A percentile compares a stretch with the other conserved stretches of the same genome.
Evolutionary conservation across 2,888 invertebrate species (phyloP).

Genomic region (Argyra leucocephala): DNA sequence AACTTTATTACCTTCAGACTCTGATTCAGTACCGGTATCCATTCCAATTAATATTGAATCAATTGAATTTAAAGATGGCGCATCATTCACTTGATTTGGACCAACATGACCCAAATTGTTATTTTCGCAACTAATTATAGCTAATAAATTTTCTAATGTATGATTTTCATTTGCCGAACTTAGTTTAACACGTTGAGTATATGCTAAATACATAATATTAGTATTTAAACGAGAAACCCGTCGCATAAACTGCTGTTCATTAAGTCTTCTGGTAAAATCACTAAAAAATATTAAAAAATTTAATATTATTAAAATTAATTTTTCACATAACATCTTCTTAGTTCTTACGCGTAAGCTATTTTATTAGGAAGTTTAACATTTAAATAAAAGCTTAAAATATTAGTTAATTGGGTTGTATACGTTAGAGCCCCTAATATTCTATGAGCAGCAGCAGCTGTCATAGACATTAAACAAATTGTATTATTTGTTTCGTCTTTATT

Average conservation of each 20-base stretch:
- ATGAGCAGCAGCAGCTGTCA: conserved; percentile 59
- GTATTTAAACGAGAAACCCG: conserved; percentile 70
- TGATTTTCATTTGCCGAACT: conserved; percentile 55
- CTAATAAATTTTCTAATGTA: conserved; percentile 62
- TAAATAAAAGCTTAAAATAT: conserved; percentile 71
- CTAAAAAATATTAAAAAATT: conserved; percentile 52
- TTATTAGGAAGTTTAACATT: conserved; percentile 72
- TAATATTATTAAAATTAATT: conserved; percentile 35
- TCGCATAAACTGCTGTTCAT: conserved; percentile 60
- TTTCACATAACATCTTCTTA: conserved; percentile 30
- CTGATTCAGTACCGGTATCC: conserved; percentile 54
- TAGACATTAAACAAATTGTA: conserved; percentile 40
- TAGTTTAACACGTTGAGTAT: conserved; percentile 62
- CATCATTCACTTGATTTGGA: conserved; percentile 49
- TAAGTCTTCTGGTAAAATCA: conserved; percentile 68
- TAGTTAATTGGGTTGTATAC: conserved; percentile 75
- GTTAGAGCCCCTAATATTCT: conserved; percentile 72
- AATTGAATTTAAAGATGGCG: conserved; percentile 45
- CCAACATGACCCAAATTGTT: conserved; percentile 64
- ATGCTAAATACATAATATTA: conserved; percentile 68
- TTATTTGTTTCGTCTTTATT: conserved; percentile 45
- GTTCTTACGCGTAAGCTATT: conserved; percentile 54
- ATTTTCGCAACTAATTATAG: conserved; percentile 55
- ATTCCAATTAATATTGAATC: conserved; percentile 56
- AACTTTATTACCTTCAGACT: conserved; percentile 50